These are phyloP conservation scores for Ormyrus nitidulus DNA, from an alignment of 2,888 invertebrate genomes.

Conservation along the genomic window DNA sequence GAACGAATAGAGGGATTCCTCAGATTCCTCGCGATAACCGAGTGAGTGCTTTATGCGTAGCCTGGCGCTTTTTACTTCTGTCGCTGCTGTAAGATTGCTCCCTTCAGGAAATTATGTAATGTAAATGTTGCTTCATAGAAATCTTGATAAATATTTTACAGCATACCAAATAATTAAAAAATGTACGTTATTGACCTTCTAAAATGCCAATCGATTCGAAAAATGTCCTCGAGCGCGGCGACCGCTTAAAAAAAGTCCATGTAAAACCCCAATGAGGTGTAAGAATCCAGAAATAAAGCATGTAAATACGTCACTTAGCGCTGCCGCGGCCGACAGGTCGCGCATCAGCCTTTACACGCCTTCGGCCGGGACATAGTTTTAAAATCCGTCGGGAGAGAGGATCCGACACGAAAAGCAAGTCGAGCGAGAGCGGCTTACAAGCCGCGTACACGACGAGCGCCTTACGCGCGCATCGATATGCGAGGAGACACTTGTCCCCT, in stretches of 20 bases:
- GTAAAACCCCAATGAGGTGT: not conserved
- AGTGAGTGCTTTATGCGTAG: slow-evolving; percentile 5
- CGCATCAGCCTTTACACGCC: not conserved
- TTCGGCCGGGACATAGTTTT: too few species aligned
- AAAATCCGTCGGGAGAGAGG: not conserved
- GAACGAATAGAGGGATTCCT: slow-evolving; percentile 23
- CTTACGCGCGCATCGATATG: slow-evolving; percentile 15
- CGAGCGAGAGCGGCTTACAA: slow-evolving; percentile 6
- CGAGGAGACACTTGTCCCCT: slow-evolving; percentile 29
- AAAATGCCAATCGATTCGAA: too few species aligned
- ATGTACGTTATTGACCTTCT: too few species aligned
- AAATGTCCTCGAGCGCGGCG: too few species aligned
- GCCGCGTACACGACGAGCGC: not conserved
- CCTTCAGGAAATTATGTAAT: too few species aligned
- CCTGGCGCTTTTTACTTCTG: not conserved
- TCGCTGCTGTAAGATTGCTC: too few species aligned
- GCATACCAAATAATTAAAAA: too few species aligned
- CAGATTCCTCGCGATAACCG: slow-evolving; percentile 3
- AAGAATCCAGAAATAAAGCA: not conserved
- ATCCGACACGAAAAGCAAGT: slow-evolving; percentile 28
- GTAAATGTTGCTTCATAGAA: too few species aligned
- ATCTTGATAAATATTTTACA: too few species aligned
- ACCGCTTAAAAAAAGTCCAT: too few species aligned
- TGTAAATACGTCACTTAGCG: too few species aligned
- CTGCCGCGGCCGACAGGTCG: slow-evolving; percentile 12